Conservation (phyloP, 2,888 invertebrate species). For the Phaonia tiefii region DNA sequence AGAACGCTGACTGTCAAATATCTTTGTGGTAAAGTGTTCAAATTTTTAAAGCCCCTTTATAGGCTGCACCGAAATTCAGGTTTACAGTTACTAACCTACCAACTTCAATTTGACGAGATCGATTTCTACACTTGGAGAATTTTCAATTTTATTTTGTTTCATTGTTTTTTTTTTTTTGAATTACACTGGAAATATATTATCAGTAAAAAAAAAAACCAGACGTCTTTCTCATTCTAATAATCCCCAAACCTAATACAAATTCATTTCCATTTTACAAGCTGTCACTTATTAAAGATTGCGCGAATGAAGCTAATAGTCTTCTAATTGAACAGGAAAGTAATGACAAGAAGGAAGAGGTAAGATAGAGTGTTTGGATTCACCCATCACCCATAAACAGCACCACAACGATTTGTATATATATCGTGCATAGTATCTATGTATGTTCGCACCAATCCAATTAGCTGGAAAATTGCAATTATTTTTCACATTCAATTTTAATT, state of each 20-base stretch:
- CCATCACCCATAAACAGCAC: slow-evolving; percentile 8
- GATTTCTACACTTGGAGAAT: neutral
- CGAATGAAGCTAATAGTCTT: slow-evolving; percentile 40
- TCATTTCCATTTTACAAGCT: slow-evolving; percentile 33
- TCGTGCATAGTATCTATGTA: no score
- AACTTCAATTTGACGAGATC: no score
- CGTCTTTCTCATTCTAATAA: no score
- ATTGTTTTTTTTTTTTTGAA: no score
- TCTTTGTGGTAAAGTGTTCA: no score
- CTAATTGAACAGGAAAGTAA: neutral
- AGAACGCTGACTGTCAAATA: no score
- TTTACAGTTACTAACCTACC: no score
- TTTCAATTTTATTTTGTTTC: neutral
- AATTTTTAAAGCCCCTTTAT: no score
- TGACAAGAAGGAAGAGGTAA: slow-evolving; percentile 29
- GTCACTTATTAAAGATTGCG: slow-evolving; percentile 26
- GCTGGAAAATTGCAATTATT: neutral
- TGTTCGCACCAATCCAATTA: neutral
- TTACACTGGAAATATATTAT: no score
- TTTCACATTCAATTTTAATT: no score
- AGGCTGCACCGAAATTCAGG: no score
- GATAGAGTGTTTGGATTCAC: neutral
- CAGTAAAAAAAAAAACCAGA: no score
- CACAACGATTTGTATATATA: neutral
- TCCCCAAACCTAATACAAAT: slow-evolving; percentile 1